phyloP scores from a whole-genome alignment of 2,797 vertebrate genomes.

The Fundulus diaphanus region DNA sequence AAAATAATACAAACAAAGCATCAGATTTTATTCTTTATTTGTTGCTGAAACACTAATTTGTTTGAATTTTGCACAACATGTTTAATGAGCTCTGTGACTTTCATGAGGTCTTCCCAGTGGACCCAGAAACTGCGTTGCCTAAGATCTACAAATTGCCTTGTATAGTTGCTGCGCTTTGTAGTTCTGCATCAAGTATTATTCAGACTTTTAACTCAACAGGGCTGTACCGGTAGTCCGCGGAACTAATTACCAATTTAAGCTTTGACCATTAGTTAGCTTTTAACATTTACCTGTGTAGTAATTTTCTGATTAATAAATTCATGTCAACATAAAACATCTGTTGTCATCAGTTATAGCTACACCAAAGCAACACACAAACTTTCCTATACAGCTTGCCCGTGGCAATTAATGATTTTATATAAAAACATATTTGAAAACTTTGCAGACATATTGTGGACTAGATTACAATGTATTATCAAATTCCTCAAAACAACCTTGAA shows the following conservation, averaged over 20 bases:
- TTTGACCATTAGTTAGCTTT: neutral
- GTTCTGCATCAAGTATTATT: neutral
- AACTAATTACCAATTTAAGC: neutral
- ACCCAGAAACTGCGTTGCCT: conserved; percentile 18
- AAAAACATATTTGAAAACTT: neutral
- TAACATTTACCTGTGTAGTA: neutral
- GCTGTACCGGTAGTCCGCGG: neutral
- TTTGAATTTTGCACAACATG: conserved; percentile 30
- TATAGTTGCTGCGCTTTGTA: neutral
- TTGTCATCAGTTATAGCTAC: neutral
- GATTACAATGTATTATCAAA: neutral
- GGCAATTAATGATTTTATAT: neutral
- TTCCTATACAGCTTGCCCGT: neutral
- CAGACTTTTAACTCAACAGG: neutral
- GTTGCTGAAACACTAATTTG: conserved; percentile 38
- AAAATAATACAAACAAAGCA: conserved; percentile 22
- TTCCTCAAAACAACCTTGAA: no score
- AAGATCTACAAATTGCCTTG: conserved; percentile 20
- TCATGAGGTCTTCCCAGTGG: neutral
- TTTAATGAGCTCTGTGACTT: conserved; percentile 45
- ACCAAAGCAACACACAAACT: neutral
- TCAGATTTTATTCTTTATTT: conserved; percentile 32
- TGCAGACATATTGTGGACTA: neutral
- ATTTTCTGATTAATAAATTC: neutral
- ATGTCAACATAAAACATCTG: neutral